Evolutionary conservation across 1,140 invertebrate genomes (phyloP).

Genomic region (Drosophila bipectinata): DNA sequence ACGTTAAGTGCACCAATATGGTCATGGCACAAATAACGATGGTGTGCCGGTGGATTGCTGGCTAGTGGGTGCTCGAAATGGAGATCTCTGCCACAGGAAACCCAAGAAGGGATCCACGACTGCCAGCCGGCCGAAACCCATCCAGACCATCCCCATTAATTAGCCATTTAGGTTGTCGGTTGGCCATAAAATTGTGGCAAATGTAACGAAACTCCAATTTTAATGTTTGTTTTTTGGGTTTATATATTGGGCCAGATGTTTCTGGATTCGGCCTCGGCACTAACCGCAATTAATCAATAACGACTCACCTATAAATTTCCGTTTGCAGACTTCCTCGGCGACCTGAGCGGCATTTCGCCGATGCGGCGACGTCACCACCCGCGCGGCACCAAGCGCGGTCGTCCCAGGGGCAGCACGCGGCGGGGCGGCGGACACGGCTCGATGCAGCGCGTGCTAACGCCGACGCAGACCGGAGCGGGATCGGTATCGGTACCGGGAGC

Average conservation of each 20-base stretch:
- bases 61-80: slow-evolving; percentile 26
- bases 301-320: slow-evolving; percentile 58
- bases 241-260: slow-evolving; percentile 65
- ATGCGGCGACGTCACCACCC: slow-evolving; percentile 85
- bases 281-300: slow-evolving; percentile 75
- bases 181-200: slow-evolving; percentile 68
- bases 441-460: slow-evolving; percentile 69
- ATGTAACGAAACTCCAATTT: slow-evolving; percentile 42
- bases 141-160: slow-evolving; percentile 22
- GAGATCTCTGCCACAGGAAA: slow-evolving; percentile 6
- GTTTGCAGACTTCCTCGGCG: slow-evolving; percentile 73
- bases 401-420: slow-evolving; percentile 88
- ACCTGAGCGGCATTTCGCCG: slow-evolving; percentile 68
- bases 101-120: slow-evolving; percentile 8
- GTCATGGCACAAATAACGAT: slow-evolving; percentile 59
- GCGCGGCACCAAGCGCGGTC: slow-evolving; percentile 87
- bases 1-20: slow-evolving; percentile 59
- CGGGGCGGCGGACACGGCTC: slow-evolving; percentile 79
- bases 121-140: slow-evolving; percentile 10
- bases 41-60: background rate
- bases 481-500: slow-evolving; percentile 2
- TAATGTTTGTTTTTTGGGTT: slow-evolving; percentile 32
- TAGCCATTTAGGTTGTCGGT: slow-evolving; percentile 37
- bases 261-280: slow-evolving; percentile 4
- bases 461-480: slow-evolving; percentile 39